phyloP scores from a whole-genome alignment of 2,797 vertebrate species.

The Cercopithecus diana region DNA sequence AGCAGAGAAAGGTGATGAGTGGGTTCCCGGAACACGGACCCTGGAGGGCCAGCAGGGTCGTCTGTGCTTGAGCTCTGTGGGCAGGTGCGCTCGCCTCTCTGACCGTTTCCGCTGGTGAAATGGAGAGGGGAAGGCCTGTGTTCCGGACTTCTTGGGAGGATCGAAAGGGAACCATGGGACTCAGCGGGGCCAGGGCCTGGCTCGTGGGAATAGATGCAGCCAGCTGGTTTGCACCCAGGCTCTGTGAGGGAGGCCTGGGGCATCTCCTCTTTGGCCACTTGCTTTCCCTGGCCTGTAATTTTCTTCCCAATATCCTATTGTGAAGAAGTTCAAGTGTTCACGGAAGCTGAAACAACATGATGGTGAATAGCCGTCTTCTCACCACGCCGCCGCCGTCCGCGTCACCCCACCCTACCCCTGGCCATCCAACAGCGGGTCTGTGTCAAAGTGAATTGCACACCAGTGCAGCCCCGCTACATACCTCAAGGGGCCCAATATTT shows the following conservation, averaged over 20 bases:
- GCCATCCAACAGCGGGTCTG: fast-evolving
- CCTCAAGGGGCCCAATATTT: fast-evolving
- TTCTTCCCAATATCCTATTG: fast-evolving
- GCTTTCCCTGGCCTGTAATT: fast-evolving
- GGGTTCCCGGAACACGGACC: neutral
- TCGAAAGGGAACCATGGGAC: fast-evolving
- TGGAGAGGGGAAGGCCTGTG: neutral
- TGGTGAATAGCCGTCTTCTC: fast-evolving
- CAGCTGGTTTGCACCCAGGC: fast-evolving
- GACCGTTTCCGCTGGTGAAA: neutral
- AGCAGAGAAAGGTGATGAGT: neutral
- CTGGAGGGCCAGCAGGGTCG: fast-evolving
- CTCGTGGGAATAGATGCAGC: fast-evolving
- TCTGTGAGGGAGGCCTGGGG: neutral
- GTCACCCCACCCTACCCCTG: neutral
- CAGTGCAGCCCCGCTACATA: fast-evolving
- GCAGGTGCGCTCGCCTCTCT: fast-evolving
- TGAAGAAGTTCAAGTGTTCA: fast-evolving
- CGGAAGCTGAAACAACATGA: fast-evolving
- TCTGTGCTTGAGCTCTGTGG: fast-evolving
- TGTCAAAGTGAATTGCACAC: fast-evolving
- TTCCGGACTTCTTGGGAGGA: fast-evolving
- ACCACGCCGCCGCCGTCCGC: fast-evolving
- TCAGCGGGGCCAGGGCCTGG: neutral
- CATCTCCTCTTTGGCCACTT: fast-evolving